Evolutionary conservation across 2,888 invertebrate species (phyloP), one percentile per base, ranked within the genome.

Genomic region (Lycaena phlaeas): DNA sequence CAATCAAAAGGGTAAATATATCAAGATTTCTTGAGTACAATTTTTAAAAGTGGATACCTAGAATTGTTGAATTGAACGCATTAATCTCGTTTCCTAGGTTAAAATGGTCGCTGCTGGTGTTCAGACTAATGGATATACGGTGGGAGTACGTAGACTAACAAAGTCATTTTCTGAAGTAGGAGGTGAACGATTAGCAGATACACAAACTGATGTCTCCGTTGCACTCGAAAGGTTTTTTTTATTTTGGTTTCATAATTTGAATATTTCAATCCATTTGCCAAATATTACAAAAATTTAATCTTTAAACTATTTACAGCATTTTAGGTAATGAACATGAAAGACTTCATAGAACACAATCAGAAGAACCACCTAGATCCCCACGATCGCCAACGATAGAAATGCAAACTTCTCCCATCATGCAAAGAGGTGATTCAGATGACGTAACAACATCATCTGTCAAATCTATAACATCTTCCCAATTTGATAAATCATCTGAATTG

Each of bases 51-150:
- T n/a, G n/a, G n/a, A n/a, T n/a, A n/a, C n/a, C n/a, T n/a, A n/a
- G 1, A 4, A 11, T n/a, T 25, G 9, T n/a, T 22, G 4, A 17
- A 14, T 4, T 14, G 9, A 37, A 9, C 14, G 6, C 22, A 14
- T 14, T 1, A 25, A 27, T 27, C 28, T 12, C 17, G 5, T 27
- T 9, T 14, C 71, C 39, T 55, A 92, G 87, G 93, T 94, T 12
- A 92, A 92, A 70, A 94, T 94, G 89, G 93, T 95, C 30, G 95
- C 94, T 7, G 94, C 95, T 64, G 94, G 94, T 12, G 95, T 95
- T 6, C 95, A 95, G 78, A 95, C 95, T 2, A 95, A 95, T 72
- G 95, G 95, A 1, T 79, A 89, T 44, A 78, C 89, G 42, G 70
- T 86, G 45, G 85, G 82, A 43, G 56, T 57, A 30, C 86, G 94